Evolutionary conservation across 2,888 invertebrate species (phyloP).

Genomic region (Argyresthia albistria): DNA sequence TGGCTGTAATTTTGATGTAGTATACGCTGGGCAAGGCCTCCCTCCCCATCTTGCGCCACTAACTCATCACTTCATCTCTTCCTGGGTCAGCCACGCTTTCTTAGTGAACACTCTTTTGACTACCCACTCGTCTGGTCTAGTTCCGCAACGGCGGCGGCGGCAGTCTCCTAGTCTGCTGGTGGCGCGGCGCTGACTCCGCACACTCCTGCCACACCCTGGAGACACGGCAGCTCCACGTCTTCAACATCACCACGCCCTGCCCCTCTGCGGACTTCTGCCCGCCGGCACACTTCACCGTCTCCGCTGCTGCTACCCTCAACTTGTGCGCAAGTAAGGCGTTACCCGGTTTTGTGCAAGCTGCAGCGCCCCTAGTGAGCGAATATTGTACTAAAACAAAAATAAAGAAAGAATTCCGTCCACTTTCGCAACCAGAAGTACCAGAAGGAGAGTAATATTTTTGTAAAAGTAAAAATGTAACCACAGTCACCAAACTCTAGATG

Average conservation of each 20-base stretch:
- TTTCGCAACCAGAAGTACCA: too few species aligned
- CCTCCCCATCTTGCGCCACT: too few species aligned
- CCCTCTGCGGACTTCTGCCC: conserved; percentile 60
- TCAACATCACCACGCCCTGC: conserved; percentile 64
- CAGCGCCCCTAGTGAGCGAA: neutral
- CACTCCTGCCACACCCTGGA: conserved; percentile 59
- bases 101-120: too few species aligned
- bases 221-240: conserved; percentile 47
- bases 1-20: too few species aligned
- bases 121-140: too few species aligned
- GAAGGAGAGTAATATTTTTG: neutral
- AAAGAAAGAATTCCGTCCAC: too few species aligned
- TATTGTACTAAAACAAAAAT: neutral
- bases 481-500: neutral
- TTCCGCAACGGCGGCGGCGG: conserved; percentile 70
- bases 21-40: too few species aligned
- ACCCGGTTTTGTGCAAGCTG: neutral
- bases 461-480: conserved; percentile 1
- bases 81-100: too few species aligned
- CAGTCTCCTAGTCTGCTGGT: conserved; percentile 71
- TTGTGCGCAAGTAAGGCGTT: conserved; percentile 72
- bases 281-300: conserved; percentile 63
- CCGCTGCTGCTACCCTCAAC: conserved; percentile 58
- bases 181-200: conserved; percentile 53
- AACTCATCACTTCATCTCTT: too few species aligned